Evolutionary conservation across 2,888 invertebrate genomes (phyloP).

Genomic region (Urechis unicinctus): DNA sequence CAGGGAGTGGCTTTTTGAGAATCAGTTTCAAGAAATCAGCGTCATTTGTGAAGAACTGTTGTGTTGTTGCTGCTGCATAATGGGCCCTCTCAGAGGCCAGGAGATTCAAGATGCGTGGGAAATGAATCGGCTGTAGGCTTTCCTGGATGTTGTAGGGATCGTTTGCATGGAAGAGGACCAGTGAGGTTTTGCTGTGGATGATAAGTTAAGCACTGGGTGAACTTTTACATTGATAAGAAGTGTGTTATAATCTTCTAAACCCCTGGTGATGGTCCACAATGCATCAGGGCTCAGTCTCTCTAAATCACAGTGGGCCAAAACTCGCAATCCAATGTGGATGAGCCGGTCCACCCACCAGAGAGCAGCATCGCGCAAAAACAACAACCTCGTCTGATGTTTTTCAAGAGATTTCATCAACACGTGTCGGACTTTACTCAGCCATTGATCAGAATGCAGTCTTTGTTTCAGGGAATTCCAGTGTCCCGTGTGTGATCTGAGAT

Average conservation of each 20-base stretch:
- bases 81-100: conserved; percentile 41
- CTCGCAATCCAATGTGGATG: conserved; percentile 42
- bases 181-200: too few species aligned
- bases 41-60: conserved; percentile 39
- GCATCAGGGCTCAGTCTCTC: conserved; percentile 38
- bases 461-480: conserved; percentile 48
- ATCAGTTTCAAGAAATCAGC: conserved; percentile 35
- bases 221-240: conserved; percentile 27
- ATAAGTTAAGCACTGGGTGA: background rate
- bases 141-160: background rate
- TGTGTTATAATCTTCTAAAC: conserved; percentile 46
- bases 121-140: conserved; percentile 30
- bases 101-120: conserved; percentile 35
- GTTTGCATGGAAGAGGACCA: too few species aligned
- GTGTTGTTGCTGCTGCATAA: conserved; percentile 41
- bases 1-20: conserved; percentile 26
- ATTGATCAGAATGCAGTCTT: conserved; percentile 33
- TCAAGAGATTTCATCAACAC: conserved; percentile 35
- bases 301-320: conserved; percentile 45
- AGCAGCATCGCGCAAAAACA: conserved; percentile 31
- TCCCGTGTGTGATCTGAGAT: conserved; percentile 40
- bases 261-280: conserved; percentile 45
- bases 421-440: conserved; percentile 35
- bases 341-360: conserved; percentile 42
- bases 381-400: conserved; percentile 27